Percentiles rank a stretch among this genome's conserved stretches.
Evolutionary conservation across 2,888 invertebrate species (phyloP).

Genomic region (Nomada goodeniana): DNA sequence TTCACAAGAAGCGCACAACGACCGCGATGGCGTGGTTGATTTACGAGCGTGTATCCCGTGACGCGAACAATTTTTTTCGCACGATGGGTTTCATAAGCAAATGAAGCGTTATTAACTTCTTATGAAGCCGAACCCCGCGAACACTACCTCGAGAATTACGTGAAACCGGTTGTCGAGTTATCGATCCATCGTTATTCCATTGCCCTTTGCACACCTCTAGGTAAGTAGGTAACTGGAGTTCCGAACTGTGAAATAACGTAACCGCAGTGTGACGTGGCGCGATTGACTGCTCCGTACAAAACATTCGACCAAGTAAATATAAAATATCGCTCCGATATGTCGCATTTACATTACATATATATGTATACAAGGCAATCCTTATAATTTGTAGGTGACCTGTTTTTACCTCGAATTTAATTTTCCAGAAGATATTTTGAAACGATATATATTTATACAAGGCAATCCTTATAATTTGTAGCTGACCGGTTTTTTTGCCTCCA

Average conservation of each 20-base stretch:
- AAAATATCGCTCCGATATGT: neutral
- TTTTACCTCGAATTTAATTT: too few species aligned
- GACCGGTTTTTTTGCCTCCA: too few species aligned
- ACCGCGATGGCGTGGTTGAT: constrained; percentile 28
- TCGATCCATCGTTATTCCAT: constrained; percentile 66
- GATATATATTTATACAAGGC: neutral
- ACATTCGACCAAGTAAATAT: neutral
- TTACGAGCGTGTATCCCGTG: constrained; percentile 45
- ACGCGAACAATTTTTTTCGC: constrained; percentile 53
- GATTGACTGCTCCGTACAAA: constrained; percentile 22
- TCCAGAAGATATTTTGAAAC: too few species aligned
- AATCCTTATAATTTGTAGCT: too few species aligned
- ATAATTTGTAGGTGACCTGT: too few species aligned
- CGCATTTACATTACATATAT: neutral
- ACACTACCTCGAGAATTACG: constrained; percentile 56
- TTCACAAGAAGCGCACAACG: constrained; percentile 25
- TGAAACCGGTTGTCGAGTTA: constrained; percentile 54
- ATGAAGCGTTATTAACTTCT: constrained; percentile 63
- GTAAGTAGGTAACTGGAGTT: constrained; percentile 67
- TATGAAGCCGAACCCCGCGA: constrained; percentile 38
- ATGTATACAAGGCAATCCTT: neutral
- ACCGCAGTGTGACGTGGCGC: constrained; percentile 26
- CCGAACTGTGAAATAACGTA: constrained; percentile 54
- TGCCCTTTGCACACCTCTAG: constrained; percentile 58
- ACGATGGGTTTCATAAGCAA: constrained; percentile 48